A percentile compares a stretch with the other conserved stretches of the same genome.
These are phyloP conservation scores for Escarpia spicata DNA, from an alignment of 2,888 invertebrate genomes.

Conservation along the genomic window DNA sequence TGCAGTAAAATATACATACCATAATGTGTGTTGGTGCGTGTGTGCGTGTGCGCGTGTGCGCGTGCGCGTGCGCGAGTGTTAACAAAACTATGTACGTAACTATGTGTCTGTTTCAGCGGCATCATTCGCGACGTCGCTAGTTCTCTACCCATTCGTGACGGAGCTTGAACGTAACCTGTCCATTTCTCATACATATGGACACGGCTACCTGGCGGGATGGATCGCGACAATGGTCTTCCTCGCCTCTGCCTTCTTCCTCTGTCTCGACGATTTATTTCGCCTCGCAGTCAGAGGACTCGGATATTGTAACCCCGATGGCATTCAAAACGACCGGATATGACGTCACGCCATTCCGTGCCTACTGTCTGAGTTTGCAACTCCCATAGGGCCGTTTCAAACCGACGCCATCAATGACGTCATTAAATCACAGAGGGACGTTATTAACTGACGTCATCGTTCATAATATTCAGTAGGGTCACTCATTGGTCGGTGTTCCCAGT, in stretches of 20 bases:
- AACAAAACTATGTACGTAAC: not conserved
- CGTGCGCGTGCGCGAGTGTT: not conserved
- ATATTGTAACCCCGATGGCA: not conserved
- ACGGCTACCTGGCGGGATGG: conserved; percentile 63
- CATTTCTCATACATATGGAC: conserved; percentile 54
- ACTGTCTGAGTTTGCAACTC: not conserved
- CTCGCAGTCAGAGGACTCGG: not conserved
- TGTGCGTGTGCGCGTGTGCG: not conserved
- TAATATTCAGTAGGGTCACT: not conserved
- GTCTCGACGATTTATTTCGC: conserved; percentile 33
- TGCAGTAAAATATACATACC: too few species aligned
- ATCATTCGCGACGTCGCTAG: conserved; percentile 57
- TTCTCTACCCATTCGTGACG: conserved; percentile 60
- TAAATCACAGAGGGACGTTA: not conserved
- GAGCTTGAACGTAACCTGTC: conserved; percentile 49
- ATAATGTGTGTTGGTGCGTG: too few species aligned
- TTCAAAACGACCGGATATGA: not conserved
- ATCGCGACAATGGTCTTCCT: conserved; percentile 60
- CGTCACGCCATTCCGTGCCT: conserved; percentile 7
- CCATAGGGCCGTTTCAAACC: not conserved
- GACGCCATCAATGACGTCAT: not conserved
- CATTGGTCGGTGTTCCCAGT: not conserved
- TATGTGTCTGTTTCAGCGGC: conserved; percentile 50
- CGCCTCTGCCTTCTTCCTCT: conserved; percentile 33
- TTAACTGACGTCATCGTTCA: not conserved